Conservation (phyloP, 2,797 vertebrate species). For the Gymnothorax reevesii region DNA sequence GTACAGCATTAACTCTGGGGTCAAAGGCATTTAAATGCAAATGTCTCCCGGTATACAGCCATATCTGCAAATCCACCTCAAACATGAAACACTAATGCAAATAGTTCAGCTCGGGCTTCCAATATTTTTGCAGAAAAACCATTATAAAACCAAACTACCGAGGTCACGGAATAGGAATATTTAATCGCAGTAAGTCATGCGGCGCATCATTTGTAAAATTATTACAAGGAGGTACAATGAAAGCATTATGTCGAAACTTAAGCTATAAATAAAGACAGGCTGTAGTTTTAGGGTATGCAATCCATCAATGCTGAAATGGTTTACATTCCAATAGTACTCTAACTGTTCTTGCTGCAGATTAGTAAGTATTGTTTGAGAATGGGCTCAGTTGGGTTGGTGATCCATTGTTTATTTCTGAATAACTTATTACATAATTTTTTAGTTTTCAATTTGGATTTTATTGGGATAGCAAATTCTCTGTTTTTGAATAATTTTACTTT, state of each 20-base stretch:
- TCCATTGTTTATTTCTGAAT: neutral
- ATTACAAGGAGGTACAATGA: neutral
- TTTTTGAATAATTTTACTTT: neutral
- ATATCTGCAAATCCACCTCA: constrained; percentile 12
- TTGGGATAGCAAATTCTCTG: neutral
- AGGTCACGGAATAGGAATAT: neutral
- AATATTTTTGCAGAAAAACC: neutral
- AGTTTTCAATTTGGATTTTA: neutral
- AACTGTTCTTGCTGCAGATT: neutral
- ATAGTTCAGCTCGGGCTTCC: neutral
- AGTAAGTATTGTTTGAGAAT: neutral
- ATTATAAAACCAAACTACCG: neutral
- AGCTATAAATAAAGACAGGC: neutral
- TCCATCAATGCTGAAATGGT: neutral
- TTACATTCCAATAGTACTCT: neutral
- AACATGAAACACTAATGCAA: constrained; percentile 21
- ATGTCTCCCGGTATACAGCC: constrained; percentile 10
- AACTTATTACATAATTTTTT: neutral
- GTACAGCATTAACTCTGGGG: constrained; percentile 5
- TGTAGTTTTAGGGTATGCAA: neutral
- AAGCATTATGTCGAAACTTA: neutral
- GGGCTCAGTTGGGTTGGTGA: neutral
- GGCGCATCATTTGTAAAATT: neutral
- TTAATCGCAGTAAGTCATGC: neutral
- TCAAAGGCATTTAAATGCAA: constrained; percentile 25